Base-by-base conservation (phyloP, 2,888 invertebrate genomes). In the Calameuta filiformis region DNA sequence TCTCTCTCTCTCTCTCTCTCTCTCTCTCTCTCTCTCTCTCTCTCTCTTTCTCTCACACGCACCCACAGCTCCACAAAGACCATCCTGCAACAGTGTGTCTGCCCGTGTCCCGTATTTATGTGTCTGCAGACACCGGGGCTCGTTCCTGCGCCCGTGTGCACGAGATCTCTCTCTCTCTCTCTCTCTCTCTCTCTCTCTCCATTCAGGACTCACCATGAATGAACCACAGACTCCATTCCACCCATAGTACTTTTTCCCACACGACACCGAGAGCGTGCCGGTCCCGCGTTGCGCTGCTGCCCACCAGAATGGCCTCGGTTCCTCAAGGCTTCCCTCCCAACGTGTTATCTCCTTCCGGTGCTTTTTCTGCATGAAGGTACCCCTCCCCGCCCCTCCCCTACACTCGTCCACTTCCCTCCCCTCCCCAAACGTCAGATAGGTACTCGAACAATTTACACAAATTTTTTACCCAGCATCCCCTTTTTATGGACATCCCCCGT, bases 121-220 rank as follows among this genome's bases (percentile, higher is more conserved):
- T 56, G 56, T 56, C 56, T 56, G 23, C 56, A 23, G 56, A 9
- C 9, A 56, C 23, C 23, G 2, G 40, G 23, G 9, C 71, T 31
- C 71, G 71, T 71, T 33, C 71, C 12, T 71, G 71, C 71, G 71
- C 31, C 31, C 15, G 71, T 78, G 35, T 76, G 35, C 68, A 73
- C 76, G 68, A 76, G 76, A 78, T 75, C 12, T 37, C 37, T 71
- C 68, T 40, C 56, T 83, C 35, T 35, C 35, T 35, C 11, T 35
- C 35, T 35, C 35, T 11, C 35, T 33, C 1, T 11, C 35, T 35
- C 1, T 35, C 35, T 35, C 82, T 82, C 80, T 81, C 85, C 87
- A 87, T 87, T 88, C 85, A 88, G 83, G 40, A 35, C 79, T 76
- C 81, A 80, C 84, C 85, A 87, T 88, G 88, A 88, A 88, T 88